Base-by-base conservation (phyloP, 2,888 invertebrate genomes). In the Nomada lathburiana region DNA sequence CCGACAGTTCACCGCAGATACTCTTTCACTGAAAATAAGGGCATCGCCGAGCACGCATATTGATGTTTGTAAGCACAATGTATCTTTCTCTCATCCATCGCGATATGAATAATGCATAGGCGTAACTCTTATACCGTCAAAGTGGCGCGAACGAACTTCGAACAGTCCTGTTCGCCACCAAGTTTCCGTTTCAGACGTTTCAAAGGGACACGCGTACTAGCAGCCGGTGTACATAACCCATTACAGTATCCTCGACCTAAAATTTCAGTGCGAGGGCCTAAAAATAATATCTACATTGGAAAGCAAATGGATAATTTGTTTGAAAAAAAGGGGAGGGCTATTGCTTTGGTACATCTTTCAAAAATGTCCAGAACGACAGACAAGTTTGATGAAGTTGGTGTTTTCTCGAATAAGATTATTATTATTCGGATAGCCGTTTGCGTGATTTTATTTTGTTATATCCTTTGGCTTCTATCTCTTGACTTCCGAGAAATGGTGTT, bases 21-120 rank as follows among this genome's bases (percentile, higher is more conserved):
- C 57, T 70, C 83, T 83, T 83, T 72, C 79, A 71, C 83, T 75
- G 63, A 69, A 79, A 83, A 83, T 83, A 83, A 78, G 79, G 79
- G 71, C 79, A 84, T 80, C 81, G 74, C 80, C 63, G 53, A 76
- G 80, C 76, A 83, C 86, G 85, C 86, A 88, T 90, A 90, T 89
- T 90, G 90, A 90, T 90, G 87, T 84, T 88, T 82, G 86, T 83
- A 86, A 88, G 88, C 85, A 84, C 84, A 84, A 88, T 87, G 86
- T 86, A 85, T 85, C 82, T 86, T 79, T 79, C 79, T 79, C 80
- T 69, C 76, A 71, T 70, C 82, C 60, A 74, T 55, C 60, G 81
- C 75, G 76, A 80, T 79, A 89, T 90, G 90, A 90, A 90, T 90
- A 91, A 90, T 91, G 86, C 83, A 90, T 83, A 53, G 62, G 59